Percentiles rank a stretch among this genome's conserved stretches.
These are phyloP conservation scores for Astropecten irregularis DNA, from an alignment of 53 echinoderm and acorn worm genomes.

Conservation along the genomic window DNA sequence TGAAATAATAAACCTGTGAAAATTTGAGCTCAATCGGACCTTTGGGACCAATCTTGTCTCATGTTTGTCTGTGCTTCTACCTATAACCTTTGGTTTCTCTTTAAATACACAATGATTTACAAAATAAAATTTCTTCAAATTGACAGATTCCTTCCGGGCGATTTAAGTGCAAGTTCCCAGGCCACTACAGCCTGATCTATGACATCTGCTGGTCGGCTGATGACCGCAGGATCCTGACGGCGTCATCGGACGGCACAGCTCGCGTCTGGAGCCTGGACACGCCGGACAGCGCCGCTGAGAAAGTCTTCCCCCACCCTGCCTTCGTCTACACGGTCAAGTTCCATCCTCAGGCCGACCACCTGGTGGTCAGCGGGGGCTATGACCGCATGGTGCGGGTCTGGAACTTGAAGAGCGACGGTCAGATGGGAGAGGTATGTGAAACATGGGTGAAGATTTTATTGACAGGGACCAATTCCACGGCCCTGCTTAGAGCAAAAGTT, in stretches of 20 bases:
- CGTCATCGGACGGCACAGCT: constrained; percentile 94
- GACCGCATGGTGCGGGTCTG: constrained; percentile 88
- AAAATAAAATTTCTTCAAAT: too few relatives aligned
- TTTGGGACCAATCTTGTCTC: too few relatives aligned
- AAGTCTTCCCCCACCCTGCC: constrained; percentile 92
- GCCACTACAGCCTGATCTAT: constrained; percentile 93
- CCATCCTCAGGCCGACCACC: constrained; percentile 65
- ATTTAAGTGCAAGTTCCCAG: constrained; percentile 79
- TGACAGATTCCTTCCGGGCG: constrained; percentile 89
- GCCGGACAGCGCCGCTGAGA: constrained; percentile 70
- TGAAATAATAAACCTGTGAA: too few relatives aligned
- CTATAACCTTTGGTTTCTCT: too few relatives aligned
- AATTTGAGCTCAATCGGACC: too few relatives aligned
- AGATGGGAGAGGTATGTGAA: constrained; percentile 78
- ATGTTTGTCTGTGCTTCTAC: too few relatives aligned
- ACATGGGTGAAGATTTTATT: neutral
- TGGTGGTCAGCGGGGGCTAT: constrained; percentile 87
- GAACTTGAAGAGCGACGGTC: constrained; percentile 66
- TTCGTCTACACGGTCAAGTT: constrained; percentile 89
- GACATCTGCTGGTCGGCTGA: constrained; percentile 83
- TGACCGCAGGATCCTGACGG: constrained; percentile 71
- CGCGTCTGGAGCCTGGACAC: constrained; percentile 86
- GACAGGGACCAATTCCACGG: neutral
- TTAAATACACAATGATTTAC: too few relatives aligned
- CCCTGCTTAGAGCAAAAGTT: too few relatives aligned